These are phyloP conservation scores for Chalcosyrphus nemorum DNA, from an alignment of 2,888 invertebrate genomes.

Conservation along the genomic window DNA sequence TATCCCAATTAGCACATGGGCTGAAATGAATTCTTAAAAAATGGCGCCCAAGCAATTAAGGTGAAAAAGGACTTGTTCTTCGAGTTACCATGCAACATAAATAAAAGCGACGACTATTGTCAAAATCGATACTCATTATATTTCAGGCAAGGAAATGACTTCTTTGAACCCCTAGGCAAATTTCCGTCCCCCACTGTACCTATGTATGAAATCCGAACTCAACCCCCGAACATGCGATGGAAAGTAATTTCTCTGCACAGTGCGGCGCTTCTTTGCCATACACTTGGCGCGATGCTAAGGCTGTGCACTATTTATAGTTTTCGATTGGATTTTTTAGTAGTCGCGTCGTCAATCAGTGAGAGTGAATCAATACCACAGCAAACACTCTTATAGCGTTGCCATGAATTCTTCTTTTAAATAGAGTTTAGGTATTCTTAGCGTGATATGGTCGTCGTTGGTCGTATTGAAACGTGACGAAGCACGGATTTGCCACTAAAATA, in stretches of 20 bases:
- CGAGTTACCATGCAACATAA: background rate
- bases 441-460: background rate
- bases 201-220: background rate
- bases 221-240: background rate
- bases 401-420: too few species aligned
- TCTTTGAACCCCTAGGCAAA: background rate
- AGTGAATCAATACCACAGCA: conserved; percentile 33
- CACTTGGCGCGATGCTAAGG: background rate
- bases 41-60: too few species aligned
- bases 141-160: background rate
- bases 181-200: background rate
- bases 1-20: too few species aligned
- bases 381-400: conserved; percentile 5
- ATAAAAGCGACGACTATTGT: background rate
- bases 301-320: conserved; percentile 37
- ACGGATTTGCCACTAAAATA: background rate
- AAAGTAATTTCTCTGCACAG: conserved; percentile 19
- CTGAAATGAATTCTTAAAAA: too few species aligned
- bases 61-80: too few species aligned
- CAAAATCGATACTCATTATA: background rate
- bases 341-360: conserved; percentile 10
- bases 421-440: background rate
- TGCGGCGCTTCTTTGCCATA: conserved; percentile 12
- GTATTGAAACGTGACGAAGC: background rate
- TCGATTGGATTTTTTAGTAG: conserved; percentile 5